Evolutionary conservation across 2,113 vertebrate genomes (phyloP).

Genomic region (Centropus unirufus): DNA sequence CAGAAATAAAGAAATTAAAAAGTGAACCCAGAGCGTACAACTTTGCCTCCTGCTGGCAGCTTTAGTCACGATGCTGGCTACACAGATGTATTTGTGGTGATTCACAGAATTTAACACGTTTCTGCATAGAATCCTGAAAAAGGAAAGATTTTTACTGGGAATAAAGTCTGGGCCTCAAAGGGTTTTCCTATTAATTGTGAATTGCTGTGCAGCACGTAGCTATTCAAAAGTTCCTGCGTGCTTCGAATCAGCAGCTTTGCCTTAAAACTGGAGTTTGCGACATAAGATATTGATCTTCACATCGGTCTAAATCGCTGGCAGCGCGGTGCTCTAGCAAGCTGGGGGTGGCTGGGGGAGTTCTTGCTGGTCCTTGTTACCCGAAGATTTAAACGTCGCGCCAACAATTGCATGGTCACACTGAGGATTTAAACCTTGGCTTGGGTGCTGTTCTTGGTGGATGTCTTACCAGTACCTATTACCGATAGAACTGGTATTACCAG

Average conservation of each 20-base stretch:
- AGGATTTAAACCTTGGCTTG: not conserved
- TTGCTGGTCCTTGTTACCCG: not conserved
- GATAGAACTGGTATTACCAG: not conserved
- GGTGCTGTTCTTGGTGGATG: not conserved
- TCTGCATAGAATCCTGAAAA: not conserved
- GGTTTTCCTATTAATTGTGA: not conserved
- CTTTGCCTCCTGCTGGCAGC: not conserved
- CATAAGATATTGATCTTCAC: not conserved
- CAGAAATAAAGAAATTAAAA: not conserved
- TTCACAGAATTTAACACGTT: not conserved
- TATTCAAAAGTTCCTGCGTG: not conserved
- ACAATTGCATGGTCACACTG: not conserved
- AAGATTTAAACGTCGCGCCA: not conserved
- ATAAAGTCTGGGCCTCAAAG: not conserved
- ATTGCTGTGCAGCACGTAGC: rapidly evolving
- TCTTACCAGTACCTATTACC: not conserved
- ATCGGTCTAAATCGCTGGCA: not conserved
- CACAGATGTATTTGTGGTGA: not conserved
- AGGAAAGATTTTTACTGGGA: not conserved
- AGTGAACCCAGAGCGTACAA: not conserved
- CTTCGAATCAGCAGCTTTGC: not conserved
- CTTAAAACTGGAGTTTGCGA: not conserved
- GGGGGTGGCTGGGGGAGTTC: not conserved
- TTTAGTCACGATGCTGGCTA: not conserved
- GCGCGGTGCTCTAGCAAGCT: not conserved